phyloP scores from a whole-genome alignment of 2,113 vertebrate species.

The Sceloporus undulatus region DNA sequence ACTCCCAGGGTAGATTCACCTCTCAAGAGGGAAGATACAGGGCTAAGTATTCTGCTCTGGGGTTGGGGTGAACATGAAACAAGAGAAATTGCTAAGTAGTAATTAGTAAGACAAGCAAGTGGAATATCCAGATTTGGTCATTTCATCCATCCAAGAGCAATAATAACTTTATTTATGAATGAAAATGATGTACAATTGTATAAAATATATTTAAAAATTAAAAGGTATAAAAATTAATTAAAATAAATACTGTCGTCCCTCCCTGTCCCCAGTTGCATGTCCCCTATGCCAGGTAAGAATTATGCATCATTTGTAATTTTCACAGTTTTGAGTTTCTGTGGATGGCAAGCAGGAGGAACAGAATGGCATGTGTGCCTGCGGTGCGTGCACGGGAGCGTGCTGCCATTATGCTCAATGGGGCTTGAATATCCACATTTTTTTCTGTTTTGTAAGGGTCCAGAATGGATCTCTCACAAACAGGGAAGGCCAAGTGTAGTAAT shows the following conservation, averaged over 20 bases:
- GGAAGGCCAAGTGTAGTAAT: too few species aligned
- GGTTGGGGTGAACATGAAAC: neutral
- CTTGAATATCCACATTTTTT: too few species aligned
- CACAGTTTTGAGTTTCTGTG: too few species aligned
- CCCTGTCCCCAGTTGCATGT: constrained; percentile 77
- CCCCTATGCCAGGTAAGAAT: constrained; percentile 85
- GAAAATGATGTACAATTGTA: neutral
- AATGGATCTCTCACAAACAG: too few species aligned
- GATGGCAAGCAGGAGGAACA: too few species aligned
- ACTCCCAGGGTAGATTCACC: neutral
- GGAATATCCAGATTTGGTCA: neutral
- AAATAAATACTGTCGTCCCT: neutral
- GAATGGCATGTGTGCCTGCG: too few species aligned
- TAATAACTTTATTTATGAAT: neutral
- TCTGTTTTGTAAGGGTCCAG: too few species aligned
- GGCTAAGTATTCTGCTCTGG: neutral
- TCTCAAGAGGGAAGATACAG: neutral
- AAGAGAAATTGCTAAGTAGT: neutral
- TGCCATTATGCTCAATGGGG: too few species aligned
- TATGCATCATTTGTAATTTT: neutral
- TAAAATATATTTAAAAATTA: neutral
- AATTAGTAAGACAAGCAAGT: neutral
- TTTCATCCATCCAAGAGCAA: neutral
- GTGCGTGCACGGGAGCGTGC: too few species aligned
- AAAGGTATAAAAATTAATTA: neutral